Evolutionary conservation across 2,888 invertebrate genomes (phyloP).

Genomic region (Megamerina dolium): DNA sequence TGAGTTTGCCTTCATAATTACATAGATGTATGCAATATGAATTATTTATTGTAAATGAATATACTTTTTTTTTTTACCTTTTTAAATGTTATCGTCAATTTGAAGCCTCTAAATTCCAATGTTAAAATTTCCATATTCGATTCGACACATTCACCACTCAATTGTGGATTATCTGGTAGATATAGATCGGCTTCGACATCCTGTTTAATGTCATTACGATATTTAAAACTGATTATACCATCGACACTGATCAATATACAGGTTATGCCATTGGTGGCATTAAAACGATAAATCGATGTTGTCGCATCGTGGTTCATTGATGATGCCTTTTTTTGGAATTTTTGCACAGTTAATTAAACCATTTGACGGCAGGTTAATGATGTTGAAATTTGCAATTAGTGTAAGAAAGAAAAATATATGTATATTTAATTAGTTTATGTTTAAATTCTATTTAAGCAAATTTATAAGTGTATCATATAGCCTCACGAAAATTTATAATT

Average conservation of each 20-base stretch:
- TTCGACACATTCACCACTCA: conserved; percentile 68
- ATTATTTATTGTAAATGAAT: no score
- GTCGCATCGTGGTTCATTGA: conserved; percentile 46
- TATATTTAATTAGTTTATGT: no score
- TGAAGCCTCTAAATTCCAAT: conserved; percentile 70
- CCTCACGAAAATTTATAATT: no score
- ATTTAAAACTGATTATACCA: conserved; percentile 66
- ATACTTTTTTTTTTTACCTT: no score
- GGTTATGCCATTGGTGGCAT: conserved; percentile 64
- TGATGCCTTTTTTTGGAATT: conserved; percentile 44
- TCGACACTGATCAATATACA: conserved; percentile 69
- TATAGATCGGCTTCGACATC: conserved; percentile 64
- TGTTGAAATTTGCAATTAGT: neutral
- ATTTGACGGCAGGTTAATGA: neutral
- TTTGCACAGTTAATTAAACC: neutral
- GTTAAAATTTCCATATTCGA: conserved; percentile 67
- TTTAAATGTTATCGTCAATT: conserved; percentile 68
- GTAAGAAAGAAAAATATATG: no score
- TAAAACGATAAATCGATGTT: conserved; percentile 61
- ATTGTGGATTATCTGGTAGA: conserved; percentile 66
- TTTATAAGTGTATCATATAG: no score
- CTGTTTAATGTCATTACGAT: conserved; percentile 63
- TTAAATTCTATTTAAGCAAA: no score
- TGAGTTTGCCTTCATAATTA: no score
- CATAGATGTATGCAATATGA: no score